Evolutionary conservation across 1,140 invertebrate species (phyloP).

Genomic region (Oncopodura yosiiana): DNA sequence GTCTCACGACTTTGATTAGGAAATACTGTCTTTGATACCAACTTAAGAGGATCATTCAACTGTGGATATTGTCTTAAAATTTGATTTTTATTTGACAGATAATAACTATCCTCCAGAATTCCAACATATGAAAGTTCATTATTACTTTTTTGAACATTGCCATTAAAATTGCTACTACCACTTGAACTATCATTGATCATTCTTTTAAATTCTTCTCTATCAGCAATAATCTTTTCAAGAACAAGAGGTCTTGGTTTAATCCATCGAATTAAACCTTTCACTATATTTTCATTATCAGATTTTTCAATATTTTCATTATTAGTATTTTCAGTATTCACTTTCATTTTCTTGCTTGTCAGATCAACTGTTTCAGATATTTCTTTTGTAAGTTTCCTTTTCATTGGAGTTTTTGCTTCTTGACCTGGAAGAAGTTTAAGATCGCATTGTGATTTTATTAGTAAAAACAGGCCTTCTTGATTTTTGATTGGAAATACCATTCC

Average conservation of each 20-base stretch:
- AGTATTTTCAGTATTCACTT: background rate
- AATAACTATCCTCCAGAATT: background rate
- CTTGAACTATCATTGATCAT: background rate
- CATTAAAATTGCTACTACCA: too few relatives aligned
- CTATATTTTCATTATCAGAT: too few relatives aligned
- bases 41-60: background rate
- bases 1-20: background rate
- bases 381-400: background rate
- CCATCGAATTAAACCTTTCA: background rate
- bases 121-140: background rate
- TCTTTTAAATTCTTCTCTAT: background rate
- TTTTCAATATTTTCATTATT: too few relatives aligned
- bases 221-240: background rate
- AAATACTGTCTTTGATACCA: background rate
- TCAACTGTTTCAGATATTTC: too few relatives aligned
- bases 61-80: too few relatives aligned
- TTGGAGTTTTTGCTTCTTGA: background rate
- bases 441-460: background rate
- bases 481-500: constrained; percentile 3
- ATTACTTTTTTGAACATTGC: background rate
- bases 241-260: background rate
- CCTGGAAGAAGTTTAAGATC: too few relatives aligned
- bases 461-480: background rate
- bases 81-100: too few relatives aligned
- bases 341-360: too few relatives aligned